Conservation (phyloP, 2,113 vertebrate species). For the Oryzias melastigma region DNA sequence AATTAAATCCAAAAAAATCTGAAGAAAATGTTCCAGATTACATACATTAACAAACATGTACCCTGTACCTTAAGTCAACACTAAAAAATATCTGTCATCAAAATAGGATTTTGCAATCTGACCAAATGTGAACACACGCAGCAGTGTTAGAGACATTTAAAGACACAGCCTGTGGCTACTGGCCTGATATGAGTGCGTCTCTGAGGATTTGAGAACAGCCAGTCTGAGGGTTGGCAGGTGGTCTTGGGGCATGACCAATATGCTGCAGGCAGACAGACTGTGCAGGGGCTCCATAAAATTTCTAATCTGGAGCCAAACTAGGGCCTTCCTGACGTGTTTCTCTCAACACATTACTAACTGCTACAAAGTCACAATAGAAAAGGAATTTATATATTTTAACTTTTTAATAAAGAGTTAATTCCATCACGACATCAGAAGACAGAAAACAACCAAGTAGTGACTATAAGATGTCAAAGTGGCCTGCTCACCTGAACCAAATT, state of each 20-base stretch:
- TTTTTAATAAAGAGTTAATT: slow-evolving; percentile 34
- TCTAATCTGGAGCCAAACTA: slow-evolving; percentile 49
- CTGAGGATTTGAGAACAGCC: slow-evolving; percentile 55
- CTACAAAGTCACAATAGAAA: slow-evolving; percentile 41
- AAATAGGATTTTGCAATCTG: slow-evolving; percentile 24
- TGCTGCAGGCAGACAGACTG: slow-evolving; percentile 23
- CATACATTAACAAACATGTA: too few species aligned
- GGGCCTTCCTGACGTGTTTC: slow-evolving; percentile 27
- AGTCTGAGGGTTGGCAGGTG: slow-evolving; percentile 58
- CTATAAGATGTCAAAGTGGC: not conserved
- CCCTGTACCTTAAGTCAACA: slow-evolving; percentile 4
- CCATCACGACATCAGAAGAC: slow-evolving; percentile 26
- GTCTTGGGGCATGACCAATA: slow-evolving; percentile 64
- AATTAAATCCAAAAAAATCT: too few species aligned
- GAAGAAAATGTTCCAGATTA: too few species aligned
- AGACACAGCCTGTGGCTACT: slow-evolving; percentile 47
- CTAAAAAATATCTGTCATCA: not conserved
- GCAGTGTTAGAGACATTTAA: slow-evolving; percentile 48
- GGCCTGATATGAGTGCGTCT: slow-evolving; percentile 55
- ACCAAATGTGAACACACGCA: slow-evolving; percentile 41
- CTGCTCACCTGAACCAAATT: not conserved
- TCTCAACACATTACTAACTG: slow-evolving; percentile 20
- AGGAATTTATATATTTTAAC: slow-evolving; percentile 32
- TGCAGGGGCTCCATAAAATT: slow-evolving; percentile 35
- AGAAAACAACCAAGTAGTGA: slow-evolving; percentile 27